Base-by-base conservation (phyloP, 2,797 vertebrate species). In the Lophius americanus region DNA sequence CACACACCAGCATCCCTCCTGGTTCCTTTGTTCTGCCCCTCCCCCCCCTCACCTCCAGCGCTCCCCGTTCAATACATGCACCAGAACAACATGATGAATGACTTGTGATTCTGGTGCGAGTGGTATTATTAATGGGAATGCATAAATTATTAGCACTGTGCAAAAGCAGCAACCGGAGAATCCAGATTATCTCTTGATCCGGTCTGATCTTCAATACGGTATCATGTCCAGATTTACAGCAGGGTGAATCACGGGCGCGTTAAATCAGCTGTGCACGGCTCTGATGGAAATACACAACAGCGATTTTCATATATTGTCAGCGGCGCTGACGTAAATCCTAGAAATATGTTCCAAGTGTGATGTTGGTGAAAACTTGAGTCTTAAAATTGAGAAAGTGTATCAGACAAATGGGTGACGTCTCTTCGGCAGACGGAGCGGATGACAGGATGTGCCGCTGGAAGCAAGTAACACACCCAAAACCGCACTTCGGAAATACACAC, bases 1-100 rank as follows among this genome's bases (percentile, higher is more conserved):
- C 60, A 55, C 48, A 63, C 58, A 64, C 63, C 80, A 89, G 74
- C 70, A 77, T 73, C 76, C 78, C 66, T 64, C 80, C 69, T 41
- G 68, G 67, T 77, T 85, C 87, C 89, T 92, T 92, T 94, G 90
- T 92, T 93, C 92, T 85, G 48, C 75, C 81, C 82, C 72, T 85
- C 90, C 88, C 87, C 81, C 91, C 57, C 69, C 51, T 72, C 75
- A 76, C 75, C 71, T 83, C 78, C 76, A 76, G 64, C 44, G 55
- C 51, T 79, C 77, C 70, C 81, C 65, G 81, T 83, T 88, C 82
- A 83, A 81, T 88, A 79, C 71, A 64, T 68, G 74, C 62, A 23
- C 23, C 23, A 23, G 23, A 23, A 23, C 23, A 70, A 57, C 56
- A 64, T 68, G 76, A 88, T 80, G 71, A 75, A 79, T 79, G 78